Evolutionary conservation across 2,888 invertebrate species (phyloP).

Genomic region (Leucozona laternaria): DNA sequence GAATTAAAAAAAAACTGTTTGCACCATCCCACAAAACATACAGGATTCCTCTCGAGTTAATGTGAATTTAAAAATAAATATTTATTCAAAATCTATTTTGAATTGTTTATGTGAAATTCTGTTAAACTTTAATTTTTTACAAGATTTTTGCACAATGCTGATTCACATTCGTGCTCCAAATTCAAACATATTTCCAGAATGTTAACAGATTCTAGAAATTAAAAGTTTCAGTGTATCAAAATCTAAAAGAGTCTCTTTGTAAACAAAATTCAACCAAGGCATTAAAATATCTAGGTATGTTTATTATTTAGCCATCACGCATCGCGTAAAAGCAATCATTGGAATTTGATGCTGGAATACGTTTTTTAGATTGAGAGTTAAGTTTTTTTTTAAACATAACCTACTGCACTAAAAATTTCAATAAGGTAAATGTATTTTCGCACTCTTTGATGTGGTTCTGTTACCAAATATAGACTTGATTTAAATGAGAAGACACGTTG

Average conservation of each 20-base stretch:
- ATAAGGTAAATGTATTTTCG: background rate
- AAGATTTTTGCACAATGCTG: constrained; percentile 69
- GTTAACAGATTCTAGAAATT: constrained; percentile 53
- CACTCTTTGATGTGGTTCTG: background rate
- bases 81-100: constrained; percentile 70
- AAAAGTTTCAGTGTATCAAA: constrained; percentile 62
- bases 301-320: constrained; percentile 56
- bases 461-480: background rate
- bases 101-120: constrained; percentile 52
- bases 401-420: background rate
- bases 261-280: constrained; percentile 67
- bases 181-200: constrained; percentile 51
- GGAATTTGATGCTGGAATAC: constrained; percentile 56
- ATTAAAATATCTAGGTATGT: constrained; percentile 68
- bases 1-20: constrained; percentile 20
- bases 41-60: constrained; percentile 34
- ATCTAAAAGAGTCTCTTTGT: constrained; percentile 63
- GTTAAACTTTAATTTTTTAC: constrained; percentile 64
- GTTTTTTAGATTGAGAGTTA: constrained; percentile 6
- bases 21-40: constrained; percentile 32
- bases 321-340: constrained; percentile 49
- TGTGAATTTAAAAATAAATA: constrained; percentile 58
- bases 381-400: background rate
- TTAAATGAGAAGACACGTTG: background rate
- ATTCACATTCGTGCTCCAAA: constrained; percentile 63